Evolutionary conservation across 2,888 invertebrate species (phyloP).

Genomic region (Hylaea fasciaria): DNA sequence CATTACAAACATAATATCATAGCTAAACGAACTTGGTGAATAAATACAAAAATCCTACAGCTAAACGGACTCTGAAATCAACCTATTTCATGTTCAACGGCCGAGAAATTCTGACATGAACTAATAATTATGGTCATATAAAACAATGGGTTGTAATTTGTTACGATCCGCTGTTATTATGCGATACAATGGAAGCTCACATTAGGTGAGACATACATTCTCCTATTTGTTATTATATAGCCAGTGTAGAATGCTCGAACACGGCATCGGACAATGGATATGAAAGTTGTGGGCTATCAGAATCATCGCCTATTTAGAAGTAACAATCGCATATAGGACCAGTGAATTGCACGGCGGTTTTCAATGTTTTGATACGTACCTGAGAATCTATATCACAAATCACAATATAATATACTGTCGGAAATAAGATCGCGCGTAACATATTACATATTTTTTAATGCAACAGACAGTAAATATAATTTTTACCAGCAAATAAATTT

Average conservation of each 20-base stretch:
- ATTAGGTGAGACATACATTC: conserved; percentile 10
- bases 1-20: no score
- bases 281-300: neutral
- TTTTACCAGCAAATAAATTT: neutral
- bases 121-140: conserved; percentile 13
- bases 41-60: neutral
- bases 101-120: conserved; percentile 8
- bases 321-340: neutral
- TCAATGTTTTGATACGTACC: no score
- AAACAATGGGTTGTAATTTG: conserved; percentile 20
- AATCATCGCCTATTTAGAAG: neutral
- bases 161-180: conserved; percentile 12
- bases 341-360: no score
- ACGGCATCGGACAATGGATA: neutral
- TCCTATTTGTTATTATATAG: conserved; percentile 5
- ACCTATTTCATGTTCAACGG: neutral
- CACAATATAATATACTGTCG: no score
- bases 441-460: no score
- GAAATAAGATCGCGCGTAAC: no score
- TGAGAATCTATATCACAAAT: no score
- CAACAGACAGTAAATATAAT: no score
- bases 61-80: no score
- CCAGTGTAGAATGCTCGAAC: neutral
- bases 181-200: conserved; percentile 11
- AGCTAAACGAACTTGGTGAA: no score